Evolutionary conservation across 2,888 invertebrate genomes (phyloP).

Genomic region (Ischnura elegans): DNA sequence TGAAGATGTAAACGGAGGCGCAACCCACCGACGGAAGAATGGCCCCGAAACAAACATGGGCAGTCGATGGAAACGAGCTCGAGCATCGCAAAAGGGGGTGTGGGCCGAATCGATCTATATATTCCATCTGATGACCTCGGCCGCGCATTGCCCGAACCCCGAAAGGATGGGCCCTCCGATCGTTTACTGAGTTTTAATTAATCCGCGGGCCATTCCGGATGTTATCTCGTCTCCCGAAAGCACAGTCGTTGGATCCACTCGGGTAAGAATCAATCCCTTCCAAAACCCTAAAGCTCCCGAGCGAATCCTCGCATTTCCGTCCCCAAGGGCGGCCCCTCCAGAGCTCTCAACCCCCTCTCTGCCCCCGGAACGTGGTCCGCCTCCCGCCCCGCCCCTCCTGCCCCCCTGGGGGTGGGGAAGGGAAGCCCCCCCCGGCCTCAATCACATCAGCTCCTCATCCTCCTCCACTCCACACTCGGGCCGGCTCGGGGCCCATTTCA

Average conservation of each 20-base stretch:
- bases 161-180: constrained; percentile 13
- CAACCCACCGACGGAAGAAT: not conserved
- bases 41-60: not conserved
- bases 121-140: constrained; percentile 3
- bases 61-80: not conserved
- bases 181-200: constrained; percentile 41
- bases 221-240: constrained; percentile 43
- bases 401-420: not conserved
- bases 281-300: not conserved
- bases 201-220: constrained; percentile 33
- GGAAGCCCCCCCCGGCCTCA: not conserved
- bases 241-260: constrained; percentile 24
- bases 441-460: too few species aligned
- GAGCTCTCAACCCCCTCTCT: not conserved
- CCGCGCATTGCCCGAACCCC: not conserved
- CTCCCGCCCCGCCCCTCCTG: not conserved
- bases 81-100: not conserved
- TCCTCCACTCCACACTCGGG: too few species aligned
- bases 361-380: not conserved
- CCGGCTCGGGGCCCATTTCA: too few species aligned
- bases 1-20: not conserved
- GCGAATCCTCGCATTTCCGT: not conserved
- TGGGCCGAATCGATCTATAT: constrained; percentile 11
- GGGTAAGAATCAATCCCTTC: not conserved
- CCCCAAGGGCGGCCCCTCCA: not conserved